These are phyloP conservation scores for Himalopsyche kuldschensis DNA, from an alignment of 2,888 invertebrate species.

Conservation along the genomic window DNA sequence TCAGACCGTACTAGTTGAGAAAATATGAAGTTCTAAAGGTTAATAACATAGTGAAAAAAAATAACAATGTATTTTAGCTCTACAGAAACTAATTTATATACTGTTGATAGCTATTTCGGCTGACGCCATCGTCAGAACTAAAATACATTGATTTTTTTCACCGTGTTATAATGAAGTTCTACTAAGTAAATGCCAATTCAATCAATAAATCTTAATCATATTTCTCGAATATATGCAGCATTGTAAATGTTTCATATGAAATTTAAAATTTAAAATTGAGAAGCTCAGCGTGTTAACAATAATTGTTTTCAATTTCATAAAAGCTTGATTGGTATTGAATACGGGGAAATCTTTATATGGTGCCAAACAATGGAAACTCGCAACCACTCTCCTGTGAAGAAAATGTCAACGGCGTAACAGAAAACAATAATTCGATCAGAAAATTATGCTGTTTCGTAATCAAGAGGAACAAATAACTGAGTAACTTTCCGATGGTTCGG, in stretches of 20 bases:
- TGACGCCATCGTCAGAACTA: no score
- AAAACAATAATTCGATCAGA: background rate
- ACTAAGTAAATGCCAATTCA: no score
- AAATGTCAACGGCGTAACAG: background rate
- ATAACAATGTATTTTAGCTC: no score
- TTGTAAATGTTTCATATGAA: background rate
- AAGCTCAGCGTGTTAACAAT: background rate
- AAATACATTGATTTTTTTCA: no score
- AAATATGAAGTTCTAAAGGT: no score
- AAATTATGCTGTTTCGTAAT: background rate
- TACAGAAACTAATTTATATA: no score
- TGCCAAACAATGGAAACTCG: background rate
- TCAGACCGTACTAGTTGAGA: no score
- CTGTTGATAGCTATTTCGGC: no score
- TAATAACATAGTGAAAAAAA: no score
- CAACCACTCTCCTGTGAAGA: background rate
- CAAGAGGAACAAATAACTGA: background rate
- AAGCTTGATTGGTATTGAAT: background rate
- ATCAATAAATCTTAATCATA: no score
- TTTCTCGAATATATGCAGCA: background rate
- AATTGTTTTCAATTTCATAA: background rate
- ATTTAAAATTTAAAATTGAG: background rate
- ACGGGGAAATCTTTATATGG: background rate
- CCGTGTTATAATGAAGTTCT: no score
- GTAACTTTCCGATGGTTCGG: background rate